phyloP scores from a whole-genome alignment of 2,113 vertebrate species.

The Micronycteris hirsuta region DNA sequence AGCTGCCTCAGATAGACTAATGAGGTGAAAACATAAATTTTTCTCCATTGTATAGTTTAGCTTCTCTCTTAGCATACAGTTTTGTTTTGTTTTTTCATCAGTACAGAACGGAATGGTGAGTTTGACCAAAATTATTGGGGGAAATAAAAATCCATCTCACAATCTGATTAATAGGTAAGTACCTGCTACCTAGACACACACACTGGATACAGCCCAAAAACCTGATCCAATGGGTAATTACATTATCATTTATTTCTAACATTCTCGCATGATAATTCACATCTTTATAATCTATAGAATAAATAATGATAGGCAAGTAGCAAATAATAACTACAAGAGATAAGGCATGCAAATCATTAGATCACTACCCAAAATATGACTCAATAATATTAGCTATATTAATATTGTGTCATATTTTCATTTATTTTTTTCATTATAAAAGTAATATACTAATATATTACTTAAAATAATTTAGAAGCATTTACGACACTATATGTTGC shows the following conservation, averaged over 20 bases:
- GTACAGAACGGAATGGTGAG: background rate
- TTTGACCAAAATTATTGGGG: background rate
- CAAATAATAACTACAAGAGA: background rate
- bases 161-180: slow-evolving; percentile 18
- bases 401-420: background rate
- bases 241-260: background rate
- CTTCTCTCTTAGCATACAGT: background rate
- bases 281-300: background rate
- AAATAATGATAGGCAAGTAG: background rate
- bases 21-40: background rate
- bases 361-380: background rate
- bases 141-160: background rate
- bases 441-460: background rate
- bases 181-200: background rate
- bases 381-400: background rate
- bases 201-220: background rate
- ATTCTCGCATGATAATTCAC: background rate
- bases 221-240: background rate
- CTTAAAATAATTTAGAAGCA: background rate
- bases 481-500: background rate
- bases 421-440: background rate
- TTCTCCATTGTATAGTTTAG: background rate
- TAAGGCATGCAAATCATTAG: background rate
- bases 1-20: background rate
- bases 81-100: background rate